A percentile compares a stretch with the other conserved stretches of the same genome.
Evolutionary conservation across 2,888 invertebrate species (phyloP).

Genomic region (Lycia hirtaria): DNA sequence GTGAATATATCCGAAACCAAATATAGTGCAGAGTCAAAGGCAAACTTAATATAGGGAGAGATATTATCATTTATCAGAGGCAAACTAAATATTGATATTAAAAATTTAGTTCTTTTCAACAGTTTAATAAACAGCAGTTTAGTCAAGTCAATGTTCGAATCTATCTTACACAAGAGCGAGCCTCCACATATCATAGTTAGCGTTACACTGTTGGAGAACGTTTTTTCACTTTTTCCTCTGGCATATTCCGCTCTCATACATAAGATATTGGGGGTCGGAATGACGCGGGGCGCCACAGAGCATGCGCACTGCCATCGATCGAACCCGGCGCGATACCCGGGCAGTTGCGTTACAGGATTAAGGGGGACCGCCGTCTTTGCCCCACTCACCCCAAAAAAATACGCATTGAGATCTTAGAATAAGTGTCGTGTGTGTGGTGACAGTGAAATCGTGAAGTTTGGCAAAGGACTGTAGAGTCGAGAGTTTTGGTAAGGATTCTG

Average conservation of each 20-base stretch:
- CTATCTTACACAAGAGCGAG: slow-evolving; percentile 14
- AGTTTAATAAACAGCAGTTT: not conserved
- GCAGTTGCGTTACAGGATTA: slow-evolving; percentile 66
- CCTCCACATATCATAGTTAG: slow-evolving; percentile 46
- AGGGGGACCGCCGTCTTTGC: slow-evolving; percentile 53
- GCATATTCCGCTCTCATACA: slow-evolving; percentile 77
- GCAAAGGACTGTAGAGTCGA: slow-evolving; percentile 19
- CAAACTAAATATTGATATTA: no score
- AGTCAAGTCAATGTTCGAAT: not conserved
- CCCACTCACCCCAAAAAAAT: slow-evolving; percentile 59
- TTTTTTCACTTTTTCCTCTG: slow-evolving; percentile 70
- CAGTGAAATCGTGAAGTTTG: slow-evolving; percentile 39
- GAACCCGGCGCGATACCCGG: slow-evolving; percentile 64
- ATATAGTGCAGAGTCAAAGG: no score
- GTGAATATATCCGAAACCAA: no score
- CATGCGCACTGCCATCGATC: slow-evolving; percentile 81
- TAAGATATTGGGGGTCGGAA: slow-evolving; percentile 77
- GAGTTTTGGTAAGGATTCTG: slow-evolving; percentile 21
- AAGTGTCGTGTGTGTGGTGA: slow-evolving; percentile 54
- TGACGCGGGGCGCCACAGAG: slow-evolving; percentile 65
- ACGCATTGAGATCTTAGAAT: slow-evolving; percentile 67
- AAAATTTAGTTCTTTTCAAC: no score
- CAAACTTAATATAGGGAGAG: no score
- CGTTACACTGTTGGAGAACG: slow-evolving; percentile 45
- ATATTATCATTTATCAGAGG: no score